These are phyloP conservation scores for Moxostoma hubbsi DNA, from an alignment of 2,797 vertebrate species.

Conservation along the genomic window DNA sequence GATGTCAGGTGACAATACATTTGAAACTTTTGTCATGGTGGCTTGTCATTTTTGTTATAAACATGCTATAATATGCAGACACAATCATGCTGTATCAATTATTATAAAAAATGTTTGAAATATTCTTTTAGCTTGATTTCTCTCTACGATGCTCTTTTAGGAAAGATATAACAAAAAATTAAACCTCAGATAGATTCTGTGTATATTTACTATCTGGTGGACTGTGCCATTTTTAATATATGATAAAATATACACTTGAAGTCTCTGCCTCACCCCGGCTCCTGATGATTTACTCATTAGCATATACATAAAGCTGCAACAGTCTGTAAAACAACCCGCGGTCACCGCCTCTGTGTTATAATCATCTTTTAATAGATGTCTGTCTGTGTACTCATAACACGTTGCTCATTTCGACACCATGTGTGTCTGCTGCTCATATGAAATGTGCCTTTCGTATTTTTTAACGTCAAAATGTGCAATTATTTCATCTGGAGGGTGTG, in stretches of 20 bases:
- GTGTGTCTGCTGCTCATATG: not conserved
- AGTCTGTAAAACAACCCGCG: constrained; percentile 1
- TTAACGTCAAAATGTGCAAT: constrained; percentile 24
- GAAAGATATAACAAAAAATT: not conserved
- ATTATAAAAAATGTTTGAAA: not conserved
- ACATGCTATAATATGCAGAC: too few relatives aligned
- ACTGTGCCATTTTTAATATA: constrained; percentile 41
- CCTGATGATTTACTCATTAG: constrained; percentile 38
- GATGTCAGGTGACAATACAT: too few relatives aligned
- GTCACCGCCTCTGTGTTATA: not conserved
- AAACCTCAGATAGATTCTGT: constrained; percentile 9
- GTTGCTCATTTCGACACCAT: constrained; percentile 2
- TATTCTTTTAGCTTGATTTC: not conserved
- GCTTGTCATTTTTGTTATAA: too few relatives aligned
- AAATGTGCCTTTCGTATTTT: not conserved
- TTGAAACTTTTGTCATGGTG: too few relatives aligned
- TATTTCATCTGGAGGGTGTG: constrained; percentile 15
- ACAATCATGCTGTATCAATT: too few relatives aligned
- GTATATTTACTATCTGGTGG: not conserved
- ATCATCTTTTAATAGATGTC: constrained; percentile 15
- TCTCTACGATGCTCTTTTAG: too few relatives aligned
- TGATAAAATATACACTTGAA: constrained; percentile 57
- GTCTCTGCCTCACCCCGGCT: constrained; percentile 21
- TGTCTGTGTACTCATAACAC: not conserved
- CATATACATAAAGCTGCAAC: constrained; percentile 17